Evolutionary conservation across 1,140 invertebrate species (phyloP), one percentile per base, ranked within the genome.

Genomic region (Magallana angulata): DNA sequence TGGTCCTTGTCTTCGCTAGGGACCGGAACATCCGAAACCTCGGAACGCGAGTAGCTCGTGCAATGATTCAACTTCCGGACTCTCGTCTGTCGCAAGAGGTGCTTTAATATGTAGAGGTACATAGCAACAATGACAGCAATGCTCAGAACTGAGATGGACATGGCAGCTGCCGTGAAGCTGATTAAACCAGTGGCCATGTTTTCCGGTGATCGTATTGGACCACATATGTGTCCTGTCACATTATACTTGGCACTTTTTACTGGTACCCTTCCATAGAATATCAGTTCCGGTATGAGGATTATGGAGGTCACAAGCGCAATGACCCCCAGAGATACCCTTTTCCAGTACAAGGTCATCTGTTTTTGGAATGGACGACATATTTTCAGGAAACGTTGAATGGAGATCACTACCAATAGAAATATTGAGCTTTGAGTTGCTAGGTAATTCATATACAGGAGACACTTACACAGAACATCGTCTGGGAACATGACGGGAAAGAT

Each of bases 321-420:
- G 82, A 60, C 30, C 8, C 59, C 14, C 16, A 84, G n/a, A 6
- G 57, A 84, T 14, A 62, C 8, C 60, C 82, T 57, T 36, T 84
- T 84, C 82, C 57, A 60, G n/a, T 84, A 60, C 57, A 84, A 58
- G 14, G 24, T 62, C 82, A 84, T 84, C 56, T 84, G 82, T 59
- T 84, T 84, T 62, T 84, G 82, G 57, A 84, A 84, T 59, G 82
- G 82, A 8, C 59, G 82, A 62, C 82, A 84, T 16, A 84, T 84
- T 84, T 84, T 84, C 82, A 57, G 58, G 56, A 84, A 84, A 58
- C 82, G 57, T 36, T 84, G 82, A 14, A 84, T 84, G 30, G 82
- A 84, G 16, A 84, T 84, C 8, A 84, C 56, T 16, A 84, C 24
- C n/a, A 84, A 59, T 7, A 84, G 24, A 59, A 84, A 84, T 48